phyloP scores from a whole-genome alignment of 2,113 vertebrate genomes.

The Lepisosteus oculatus region DNA sequence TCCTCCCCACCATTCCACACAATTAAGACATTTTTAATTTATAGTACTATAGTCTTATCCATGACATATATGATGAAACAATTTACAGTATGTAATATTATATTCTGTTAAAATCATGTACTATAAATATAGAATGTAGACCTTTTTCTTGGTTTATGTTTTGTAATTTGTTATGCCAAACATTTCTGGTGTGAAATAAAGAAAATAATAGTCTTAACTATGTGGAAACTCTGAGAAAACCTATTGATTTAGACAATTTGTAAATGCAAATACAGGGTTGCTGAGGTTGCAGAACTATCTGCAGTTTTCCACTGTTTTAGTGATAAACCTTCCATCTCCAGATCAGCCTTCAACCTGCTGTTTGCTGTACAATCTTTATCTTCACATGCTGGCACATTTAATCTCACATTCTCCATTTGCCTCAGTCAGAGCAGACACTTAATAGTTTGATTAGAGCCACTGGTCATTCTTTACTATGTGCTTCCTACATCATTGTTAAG shows the following conservation, averaged over 20 bases:
- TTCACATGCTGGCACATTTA: conserved; percentile 61
- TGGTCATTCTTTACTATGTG: not conserved
- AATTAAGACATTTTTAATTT: too few species aligned
- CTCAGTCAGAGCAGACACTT: conserved; percentile 57
- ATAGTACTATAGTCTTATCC: too few species aligned
- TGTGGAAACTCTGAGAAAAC: conserved; percentile 41
- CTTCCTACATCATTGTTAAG: not conserved
- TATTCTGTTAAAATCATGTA: too few species aligned
- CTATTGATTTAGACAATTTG: conserved; percentile 53
- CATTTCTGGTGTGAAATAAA: not conserved
- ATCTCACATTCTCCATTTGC: conserved; percentile 65
- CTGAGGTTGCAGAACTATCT: conserved; percentile 54
- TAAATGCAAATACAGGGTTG: conserved; percentile 47
- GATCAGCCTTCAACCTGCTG: conserved; percentile 46
- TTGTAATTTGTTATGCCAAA: too few species aligned
- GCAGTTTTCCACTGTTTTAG: conserved; percentile 31
- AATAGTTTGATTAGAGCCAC: conserved; percentile 65
- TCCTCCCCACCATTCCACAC: too few species aligned
- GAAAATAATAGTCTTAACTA: not conserved
- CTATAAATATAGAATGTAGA: too few species aligned
- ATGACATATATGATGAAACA: too few species aligned
- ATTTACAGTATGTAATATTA: too few species aligned
- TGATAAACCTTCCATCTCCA: conserved; percentile 46
- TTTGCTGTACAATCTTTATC: conserved; percentile 53
- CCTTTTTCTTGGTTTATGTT: too few species aligned